phyloP scores from a whole-genome alignment of 1,140 invertebrate species.

The Phymorhynchus buccinoides region DNA sequence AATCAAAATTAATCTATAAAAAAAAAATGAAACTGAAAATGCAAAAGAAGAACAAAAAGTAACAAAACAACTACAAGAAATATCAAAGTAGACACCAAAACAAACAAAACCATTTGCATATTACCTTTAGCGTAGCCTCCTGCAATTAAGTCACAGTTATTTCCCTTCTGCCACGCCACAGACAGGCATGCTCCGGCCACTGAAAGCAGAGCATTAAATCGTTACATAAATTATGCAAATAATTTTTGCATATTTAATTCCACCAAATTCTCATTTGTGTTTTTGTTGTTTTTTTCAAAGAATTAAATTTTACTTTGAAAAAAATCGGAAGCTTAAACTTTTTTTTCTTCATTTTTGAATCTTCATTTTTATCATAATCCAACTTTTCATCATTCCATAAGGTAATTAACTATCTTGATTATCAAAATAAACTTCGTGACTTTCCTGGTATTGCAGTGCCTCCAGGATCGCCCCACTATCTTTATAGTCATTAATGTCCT shows the following conservation, averaged over 20 bases:
- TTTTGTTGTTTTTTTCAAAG: too few relatives aligned
- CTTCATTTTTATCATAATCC: too few relatives aligned
- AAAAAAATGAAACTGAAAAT: neutral
- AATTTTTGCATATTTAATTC: neutral
- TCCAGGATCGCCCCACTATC: too few relatives aligned
- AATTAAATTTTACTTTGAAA: neutral
- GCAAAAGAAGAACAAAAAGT: neutral
- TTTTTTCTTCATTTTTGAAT: too few relatives aligned
- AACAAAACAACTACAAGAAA: neutral
- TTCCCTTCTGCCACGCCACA: constrained; percentile 36
- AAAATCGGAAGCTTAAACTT: neutral
- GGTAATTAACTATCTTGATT: too few relatives aligned
- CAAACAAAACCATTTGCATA: too few relatives aligned
- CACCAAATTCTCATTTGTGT: too few relatives aligned
- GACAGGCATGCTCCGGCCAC: constrained; percentile 21
- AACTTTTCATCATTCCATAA: too few relatives aligned
- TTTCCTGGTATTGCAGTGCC: too few relatives aligned
- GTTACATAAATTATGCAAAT: neutral
- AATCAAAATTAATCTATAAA: neutral
- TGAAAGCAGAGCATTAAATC: neutral
- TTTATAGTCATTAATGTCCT: too few relatives aligned
- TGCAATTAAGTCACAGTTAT: constrained; percentile 34
- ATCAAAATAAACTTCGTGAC: too few relatives aligned
- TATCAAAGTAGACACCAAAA: too few relatives aligned
- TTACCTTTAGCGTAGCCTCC: constrained; percentile 39